Percentiles rank a stretch among this genome's conserved stretches.
Evolutionary conservation across 2,888 invertebrate species (phyloP).

Genomic region (Lithodes maja): DNA sequence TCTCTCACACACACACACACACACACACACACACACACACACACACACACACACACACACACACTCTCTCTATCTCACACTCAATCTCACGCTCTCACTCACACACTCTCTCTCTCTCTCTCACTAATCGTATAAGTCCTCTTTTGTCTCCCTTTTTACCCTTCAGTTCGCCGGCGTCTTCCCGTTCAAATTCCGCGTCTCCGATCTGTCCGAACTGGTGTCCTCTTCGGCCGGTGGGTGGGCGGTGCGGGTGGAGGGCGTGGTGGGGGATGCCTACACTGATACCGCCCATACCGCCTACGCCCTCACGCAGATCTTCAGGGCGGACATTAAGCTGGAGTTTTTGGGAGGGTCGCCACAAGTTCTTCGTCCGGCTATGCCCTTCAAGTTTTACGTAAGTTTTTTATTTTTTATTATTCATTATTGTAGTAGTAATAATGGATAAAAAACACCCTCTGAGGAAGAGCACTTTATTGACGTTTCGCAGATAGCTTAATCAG

Average conservation of each 20-base stretch:
- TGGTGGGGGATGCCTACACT: slow-evolving; percentile 88
- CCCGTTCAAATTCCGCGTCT: slow-evolving; percentile 59
- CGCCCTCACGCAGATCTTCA: slow-evolving; percentile 89
- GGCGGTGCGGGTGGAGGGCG: slow-evolving; percentile 68
- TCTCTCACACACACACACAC: no score
- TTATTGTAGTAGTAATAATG: no score
- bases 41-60: background rate
- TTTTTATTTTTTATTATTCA: background rate
- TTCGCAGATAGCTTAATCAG: no score
- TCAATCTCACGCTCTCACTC: background rate
- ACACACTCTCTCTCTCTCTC: background rate
- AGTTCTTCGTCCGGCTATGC: slow-evolving; percentile 97
- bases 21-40: background rate
- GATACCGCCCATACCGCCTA: slow-evolving; percentile 90
- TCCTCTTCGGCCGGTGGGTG: slow-evolving; percentile 43
- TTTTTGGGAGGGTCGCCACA: slow-evolving; percentile 94
- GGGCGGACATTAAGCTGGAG: slow-evolving; percentile 86
- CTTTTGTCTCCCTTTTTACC: background rate
- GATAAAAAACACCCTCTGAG: no score
- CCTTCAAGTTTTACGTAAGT: slow-evolving; percentile 87
- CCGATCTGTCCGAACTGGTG: slow-evolving; percentile 61
- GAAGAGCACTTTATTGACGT: no score
- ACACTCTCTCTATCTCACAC: background rate
- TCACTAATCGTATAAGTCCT: background rate
- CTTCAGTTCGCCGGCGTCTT: slow-evolving; percentile 65